Percentiles rank a stretch among this genome's conserved stretches.
phyloP scores from a whole-genome alignment of 2,888 invertebrate species.

The Drosophila nigricruria region DNA sequence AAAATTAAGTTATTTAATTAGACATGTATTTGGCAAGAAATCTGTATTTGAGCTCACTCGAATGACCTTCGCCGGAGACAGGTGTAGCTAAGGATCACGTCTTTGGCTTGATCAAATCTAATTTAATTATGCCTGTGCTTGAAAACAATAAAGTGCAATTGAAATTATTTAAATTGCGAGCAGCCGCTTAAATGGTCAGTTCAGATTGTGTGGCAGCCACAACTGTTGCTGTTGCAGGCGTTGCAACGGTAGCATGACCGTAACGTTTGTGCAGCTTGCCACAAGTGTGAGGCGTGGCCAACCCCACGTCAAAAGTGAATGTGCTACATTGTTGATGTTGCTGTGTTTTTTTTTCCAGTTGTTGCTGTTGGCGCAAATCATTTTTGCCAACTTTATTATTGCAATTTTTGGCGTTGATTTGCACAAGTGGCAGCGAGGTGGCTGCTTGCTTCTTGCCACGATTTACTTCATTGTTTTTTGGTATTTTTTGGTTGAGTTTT shows the following conservation, averaged over 20 bases:
- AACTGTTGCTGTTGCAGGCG: conserved; percentile 17
- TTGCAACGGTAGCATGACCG: conserved; percentile 57
- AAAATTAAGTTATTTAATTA: conserved; percentile 50
- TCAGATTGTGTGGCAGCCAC: conserved; percentile 50
- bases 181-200: conserved; percentile 37
- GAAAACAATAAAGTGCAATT: conserved; percentile 44
- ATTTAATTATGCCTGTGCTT: conserved; percentile 56
- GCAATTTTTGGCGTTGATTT: conserved; percentile 65
- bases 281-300: conserved; percentile 66
- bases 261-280: conserved; percentile 48
- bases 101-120: conserved; percentile 24
- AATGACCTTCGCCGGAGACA: conserved; percentile 58
- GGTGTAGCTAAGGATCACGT: conserved; percentile 15
- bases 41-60: conserved; percentile 17
- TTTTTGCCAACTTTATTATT: conserved; percentile 69
- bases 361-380: conserved; percentile 51
- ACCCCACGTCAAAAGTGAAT: conserved; percentile 73
- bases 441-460: conserved; percentile 42
- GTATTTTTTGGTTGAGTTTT: background rate
- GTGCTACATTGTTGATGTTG: conserved; percentile 53
- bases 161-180: conserved; percentile 58
- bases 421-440: conserved; percentile 42
- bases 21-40: conserved; percentile 55
- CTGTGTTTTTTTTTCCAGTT: conserved; percentile 6
- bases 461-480: conserved; percentile 16